Evolutionary conservation across 1,140 invertebrate species (phyloP), one percentile per base, ranked within the genome.

Genomic region (Stegodyphus mimosarum): DNA sequence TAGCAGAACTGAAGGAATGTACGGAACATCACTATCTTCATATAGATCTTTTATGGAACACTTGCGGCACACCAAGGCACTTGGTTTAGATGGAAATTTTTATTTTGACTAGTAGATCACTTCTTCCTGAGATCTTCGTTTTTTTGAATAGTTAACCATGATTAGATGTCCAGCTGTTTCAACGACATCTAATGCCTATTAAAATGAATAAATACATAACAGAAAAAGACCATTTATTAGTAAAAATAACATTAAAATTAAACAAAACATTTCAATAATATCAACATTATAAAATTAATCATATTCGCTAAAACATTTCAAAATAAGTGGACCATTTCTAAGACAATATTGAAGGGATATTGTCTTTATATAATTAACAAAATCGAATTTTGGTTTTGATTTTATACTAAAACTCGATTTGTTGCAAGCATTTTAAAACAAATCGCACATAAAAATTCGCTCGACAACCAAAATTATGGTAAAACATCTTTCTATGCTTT

Each of bases 11-110:
- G 55, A 60, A 60, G 15, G 55, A 60, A 60, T 60, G 55, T 10
- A 60, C 2, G 55, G 5, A 60, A 60, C 15, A 15, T 60, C 15
- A 10, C 55, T 60, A 15, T 10, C 55, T 60, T 60, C 9, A 60
- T 60, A 60, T 60, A 60, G 55, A 15, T 60, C 55, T 60, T 9
- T 60, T 10, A 10, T 72, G 71, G 83, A 86, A 86, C 83, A 86
- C 83, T 86, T 86, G 33, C 48, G 83, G 83, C 55, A 60, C 64
- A 71, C 74, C n/a, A 78, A 86, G 83, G 83, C 83, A 86, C 83
- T 86, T 86, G 60, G 70, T 64, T 60, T 10, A 60, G 55, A 60
- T 60, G 55, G 15, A 60, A 60, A 60, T 60, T 60, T 60, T 11
- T n/a, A 17, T 51, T 51, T 11, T 64, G 83, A 86, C 83, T 86